Evolutionary conservation across 2,888 invertebrate species (phyloP).

Genomic region (Galerucella nymphaeae): DNA sequence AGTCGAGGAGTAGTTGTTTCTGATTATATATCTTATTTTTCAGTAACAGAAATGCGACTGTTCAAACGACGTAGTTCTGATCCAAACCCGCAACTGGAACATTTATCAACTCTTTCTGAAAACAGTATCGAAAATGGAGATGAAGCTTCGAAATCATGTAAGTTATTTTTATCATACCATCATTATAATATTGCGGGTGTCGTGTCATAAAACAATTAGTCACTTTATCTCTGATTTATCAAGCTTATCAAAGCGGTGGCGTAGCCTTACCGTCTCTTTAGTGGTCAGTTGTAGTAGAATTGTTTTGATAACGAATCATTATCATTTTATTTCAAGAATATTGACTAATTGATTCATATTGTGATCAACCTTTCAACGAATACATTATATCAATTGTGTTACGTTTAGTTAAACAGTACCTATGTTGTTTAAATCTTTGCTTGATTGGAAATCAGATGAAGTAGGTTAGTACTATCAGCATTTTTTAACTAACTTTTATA

Average conservation of each 20-base stretch:
- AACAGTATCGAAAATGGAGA: slow-evolving; percentile 45
- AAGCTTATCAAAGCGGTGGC: slow-evolving; percentile 15
- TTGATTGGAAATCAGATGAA: not conserved
- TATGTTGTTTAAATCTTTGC: not conserved
- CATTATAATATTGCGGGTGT: slow-evolving; percentile 7
- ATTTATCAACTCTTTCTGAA: slow-evolving; percentile 64
- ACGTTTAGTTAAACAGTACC: not conserved
- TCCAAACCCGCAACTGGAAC: slow-evolving; percentile 71
- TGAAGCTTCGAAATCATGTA: slow-evolving; percentile 50
- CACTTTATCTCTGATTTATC: not conserved
- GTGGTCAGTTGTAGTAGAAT: slow-evolving; percentile 7
- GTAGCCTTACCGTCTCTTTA: not conserved
- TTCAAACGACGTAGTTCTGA: slow-evolving; percentile 69
- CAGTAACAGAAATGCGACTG: slow-evolving; percentile 63
- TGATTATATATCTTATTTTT: slow-evolving; percentile 16
- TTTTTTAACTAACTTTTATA: too few relatives aligned
- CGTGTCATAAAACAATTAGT: slow-evolving; percentile 11
- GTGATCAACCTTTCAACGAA: not conserved
- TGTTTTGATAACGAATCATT: not conserved
- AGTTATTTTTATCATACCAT: slow-evolving; percentile 26
- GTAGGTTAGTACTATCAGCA: too few relatives aligned
- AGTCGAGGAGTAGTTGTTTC: not conserved
- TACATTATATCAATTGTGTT: not conserved
- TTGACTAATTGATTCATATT: slow-evolving; percentile 8
- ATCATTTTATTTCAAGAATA: not conserved